Evolutionary conservation across 1,140 invertebrate genomes (phyloP).

Genomic region (Papilio polytes): DNA sequence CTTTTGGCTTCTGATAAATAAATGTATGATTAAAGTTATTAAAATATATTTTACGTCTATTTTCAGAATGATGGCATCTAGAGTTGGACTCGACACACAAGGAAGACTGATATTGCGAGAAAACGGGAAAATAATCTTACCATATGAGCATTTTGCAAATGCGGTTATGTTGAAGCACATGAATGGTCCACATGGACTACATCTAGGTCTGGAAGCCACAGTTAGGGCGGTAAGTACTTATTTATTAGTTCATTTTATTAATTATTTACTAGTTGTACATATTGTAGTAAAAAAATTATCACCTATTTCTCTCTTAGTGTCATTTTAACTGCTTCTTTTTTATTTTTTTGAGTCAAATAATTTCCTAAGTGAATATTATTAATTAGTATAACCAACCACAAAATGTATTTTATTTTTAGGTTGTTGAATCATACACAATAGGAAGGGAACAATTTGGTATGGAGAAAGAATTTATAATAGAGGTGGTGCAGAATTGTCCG

Average conservation of each 20-base stretch:
- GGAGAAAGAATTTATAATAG: conserved; percentile 95
- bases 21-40: no score
- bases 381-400: no score
- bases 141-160: conserved; percentile 95
- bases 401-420: conserved; percentile 80
- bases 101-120: conserved; percentile 91
- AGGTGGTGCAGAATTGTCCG: conserved; percentile 94
- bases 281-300: no score
- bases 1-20: not conserved
- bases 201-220: conserved; percentile 91
- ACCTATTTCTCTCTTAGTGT: no score
- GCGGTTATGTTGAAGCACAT: conserved; percentile 95
- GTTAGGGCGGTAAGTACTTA: conserved; percentile 91
- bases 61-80: conserved; percentile 92
- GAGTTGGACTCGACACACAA: conserved; percentile 92
- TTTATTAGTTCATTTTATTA: no score
- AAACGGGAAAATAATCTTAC: conserved; percentile 94
- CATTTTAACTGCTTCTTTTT: no score
- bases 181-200: conserved; percentile 92
- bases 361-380: no score
- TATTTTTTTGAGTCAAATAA: no score
- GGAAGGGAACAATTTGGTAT: conserved; percentile 94
- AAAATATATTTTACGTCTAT: conserved; percentile 41
- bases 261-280: no score
- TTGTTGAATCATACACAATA: conserved; percentile 93